Conservation (phyloP, 2,888 invertebrate species). For the Liposcelis brunnea region DNA sequence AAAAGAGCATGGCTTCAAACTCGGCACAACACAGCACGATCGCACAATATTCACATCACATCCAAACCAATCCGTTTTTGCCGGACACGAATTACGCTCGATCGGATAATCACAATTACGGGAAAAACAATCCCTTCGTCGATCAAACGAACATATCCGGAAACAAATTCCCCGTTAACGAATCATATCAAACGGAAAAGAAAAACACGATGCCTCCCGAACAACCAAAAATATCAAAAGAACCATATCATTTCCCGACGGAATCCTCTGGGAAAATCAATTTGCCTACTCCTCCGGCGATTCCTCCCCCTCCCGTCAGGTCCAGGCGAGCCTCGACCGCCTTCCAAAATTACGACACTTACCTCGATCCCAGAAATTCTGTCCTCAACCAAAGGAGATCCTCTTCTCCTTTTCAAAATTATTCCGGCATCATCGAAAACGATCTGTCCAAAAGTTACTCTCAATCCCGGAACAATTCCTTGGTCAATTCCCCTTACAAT, state of each 20-base stretch:
- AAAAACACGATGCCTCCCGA: not conserved
- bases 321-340: not conserved
- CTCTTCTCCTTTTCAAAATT: not conserved
- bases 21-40: not conserved
- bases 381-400: not conserved
- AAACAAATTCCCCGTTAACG: too few relatives aligned
- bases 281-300: not conserved
- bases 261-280: not conserved
- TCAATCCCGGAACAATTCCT: too few relatives aligned
- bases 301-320: not conserved
- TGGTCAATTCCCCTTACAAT: too few relatives aligned
- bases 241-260: too few relatives aligned
- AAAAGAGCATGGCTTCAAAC: not conserved
- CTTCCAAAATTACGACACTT: not conserved
- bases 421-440: too few relatives aligned
- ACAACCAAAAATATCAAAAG: too few relatives aligned
- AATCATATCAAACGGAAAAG: too few relatives aligned
- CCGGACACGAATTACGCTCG: too few relatives aligned
- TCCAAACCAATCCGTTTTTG: constrained; percentile 4
- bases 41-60: constrained; percentile 9
- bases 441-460: too few relatives aligned
- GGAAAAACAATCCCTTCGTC: not conserved
- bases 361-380: not conserved
- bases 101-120: not conserved
- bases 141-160: not conserved